Evolutionary conservation across 2,888 invertebrate species (phyloP).

Genomic region (Drosophila hamatofila): DNA sequence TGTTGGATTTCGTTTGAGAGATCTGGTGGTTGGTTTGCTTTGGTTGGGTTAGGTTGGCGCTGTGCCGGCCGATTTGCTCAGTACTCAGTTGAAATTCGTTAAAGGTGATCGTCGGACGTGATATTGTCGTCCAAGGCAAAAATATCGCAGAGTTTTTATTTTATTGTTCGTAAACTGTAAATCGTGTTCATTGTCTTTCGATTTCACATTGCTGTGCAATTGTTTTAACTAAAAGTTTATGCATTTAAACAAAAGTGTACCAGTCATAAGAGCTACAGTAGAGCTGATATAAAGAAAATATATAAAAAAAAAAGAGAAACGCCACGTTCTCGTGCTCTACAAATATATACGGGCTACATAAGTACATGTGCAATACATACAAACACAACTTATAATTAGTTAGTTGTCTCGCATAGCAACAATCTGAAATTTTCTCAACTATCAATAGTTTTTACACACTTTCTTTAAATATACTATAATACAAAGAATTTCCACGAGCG

Average conservation of each 20-base stretch:
- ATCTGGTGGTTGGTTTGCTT: conserved; percentile 32
- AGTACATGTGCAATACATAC: conserved; percentile 15
- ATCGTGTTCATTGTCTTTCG: conserved; percentile 44
- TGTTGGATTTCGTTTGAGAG: conserved; percentile 28
- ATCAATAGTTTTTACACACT: conserved; percentile 18
- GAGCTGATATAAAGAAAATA: conserved; percentile 37
- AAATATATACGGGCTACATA: conserved; percentile 21
- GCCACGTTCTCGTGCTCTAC: conserved; percentile 73
- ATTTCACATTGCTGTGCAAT: conserved; percentile 72
- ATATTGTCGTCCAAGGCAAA: conserved; percentile 30
- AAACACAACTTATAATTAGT: conserved; percentile 62
- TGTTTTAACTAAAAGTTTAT: conserved; percentile 60
- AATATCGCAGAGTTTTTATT: conserved; percentile 15
- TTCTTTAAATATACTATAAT: conserved; percentile 22
- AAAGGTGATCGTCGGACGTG: conserved; percentile 55
- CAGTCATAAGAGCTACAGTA: conserved; percentile 10
- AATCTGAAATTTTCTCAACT: conserved; percentile 9
- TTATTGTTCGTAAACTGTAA: conserved; percentile 39
- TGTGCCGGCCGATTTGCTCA: conserved; percentile 23
- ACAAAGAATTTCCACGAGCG: conserved; percentile 2
- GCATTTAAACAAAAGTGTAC: conserved; percentile 21
- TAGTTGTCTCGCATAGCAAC: conserved; percentile 67
- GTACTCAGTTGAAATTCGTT: conserved; percentile 61
- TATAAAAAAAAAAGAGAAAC: conserved; percentile 41
- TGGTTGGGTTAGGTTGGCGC: conserved; percentile 14